phyloP scores from a whole-genome alignment of 1,140 invertebrate species.

The Magallana gigas region DNA sequence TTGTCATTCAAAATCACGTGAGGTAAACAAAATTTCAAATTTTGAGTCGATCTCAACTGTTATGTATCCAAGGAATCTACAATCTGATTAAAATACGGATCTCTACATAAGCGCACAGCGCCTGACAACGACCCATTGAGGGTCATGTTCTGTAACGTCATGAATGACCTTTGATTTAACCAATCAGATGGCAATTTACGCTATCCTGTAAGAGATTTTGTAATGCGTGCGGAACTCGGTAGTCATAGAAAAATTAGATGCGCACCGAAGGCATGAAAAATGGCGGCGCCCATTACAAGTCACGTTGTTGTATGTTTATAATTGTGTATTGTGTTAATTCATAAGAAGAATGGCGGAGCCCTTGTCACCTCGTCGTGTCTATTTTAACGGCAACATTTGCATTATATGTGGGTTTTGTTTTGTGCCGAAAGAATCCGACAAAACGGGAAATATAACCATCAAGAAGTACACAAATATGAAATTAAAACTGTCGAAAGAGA shows the following conservation, averaged over 20 bases:
- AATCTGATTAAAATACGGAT: conserved; percentile 12
- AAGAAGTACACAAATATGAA: conserved; percentile 31
- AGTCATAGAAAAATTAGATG: conserved; percentile 2
- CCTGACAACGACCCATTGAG: not conserved
- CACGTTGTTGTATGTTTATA: not conserved
- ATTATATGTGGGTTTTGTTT: conserved; percentile 42
- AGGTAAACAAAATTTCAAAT: too few relatives aligned
- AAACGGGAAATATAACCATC: conserved; percentile 5
- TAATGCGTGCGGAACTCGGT: not conserved
- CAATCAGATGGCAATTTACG: conserved; percentile 29
- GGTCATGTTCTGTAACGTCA: not conserved
- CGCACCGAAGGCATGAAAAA: not conserved
- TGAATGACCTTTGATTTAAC: conserved; percentile 7
- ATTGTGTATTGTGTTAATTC: not conserved
- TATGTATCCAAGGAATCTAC: not conserved
- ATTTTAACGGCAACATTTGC: conserved; percentile 29
- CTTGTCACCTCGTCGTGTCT: conserved; percentile 14
- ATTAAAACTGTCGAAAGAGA: conserved; percentile 34
- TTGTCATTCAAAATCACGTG: too few relatives aligned
- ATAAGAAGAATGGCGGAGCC: not conserved
- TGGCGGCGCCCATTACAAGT: conserved; percentile 14
- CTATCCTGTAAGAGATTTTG: not conserved
- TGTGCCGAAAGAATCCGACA: conserved; percentile 9
- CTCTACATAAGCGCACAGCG: not conserved
- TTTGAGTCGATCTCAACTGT: too few relatives aligned